phyloP scores from a whole-genome alignment of 2,888 invertebrate species.

The Chorisops tibialis region DNA sequence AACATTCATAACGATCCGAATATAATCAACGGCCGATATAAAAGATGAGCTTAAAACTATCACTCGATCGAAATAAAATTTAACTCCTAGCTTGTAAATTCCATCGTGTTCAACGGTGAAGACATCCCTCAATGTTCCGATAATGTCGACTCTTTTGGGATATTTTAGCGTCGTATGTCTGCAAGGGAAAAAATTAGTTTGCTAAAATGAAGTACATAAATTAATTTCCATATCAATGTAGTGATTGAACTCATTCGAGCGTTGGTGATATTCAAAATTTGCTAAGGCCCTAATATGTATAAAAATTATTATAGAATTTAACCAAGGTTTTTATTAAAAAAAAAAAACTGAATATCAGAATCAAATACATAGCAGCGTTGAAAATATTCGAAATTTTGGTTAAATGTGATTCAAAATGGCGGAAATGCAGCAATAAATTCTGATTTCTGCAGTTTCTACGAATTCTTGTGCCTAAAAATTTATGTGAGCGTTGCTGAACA shows the following conservation, averaged over 20 bases:
- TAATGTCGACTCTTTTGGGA: constrained; percentile 15
- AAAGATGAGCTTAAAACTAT: constrained; percentile 28
- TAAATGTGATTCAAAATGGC: no score
- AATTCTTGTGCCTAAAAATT: no score
- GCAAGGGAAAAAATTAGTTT: not conserved
- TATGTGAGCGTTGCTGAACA: no score
- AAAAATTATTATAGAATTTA: no score
- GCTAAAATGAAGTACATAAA: not conserved
- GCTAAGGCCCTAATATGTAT: not conserved
- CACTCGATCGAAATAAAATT: constrained; percentile 22
- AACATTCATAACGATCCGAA: constrained; percentile 26
- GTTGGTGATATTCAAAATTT: not conserved
- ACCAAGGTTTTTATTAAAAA: no score
- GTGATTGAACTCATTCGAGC: not conserved
- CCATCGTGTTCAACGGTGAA: constrained; percentile 11
- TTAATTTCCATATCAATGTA: no score
- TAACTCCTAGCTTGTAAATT: constrained; percentile 12
- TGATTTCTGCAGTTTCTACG: no score
- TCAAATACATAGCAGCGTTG: no score
- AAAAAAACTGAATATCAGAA: no score
- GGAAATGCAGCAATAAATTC: no score
- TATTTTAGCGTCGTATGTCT: constrained; percentile 18
- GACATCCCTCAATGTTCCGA: constrained; percentile 10
- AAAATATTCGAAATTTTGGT: no score
- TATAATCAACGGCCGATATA: constrained; percentile 27